Conservation (phyloP, 2,113 vertebrate species). For the Lota lota region DNA sequence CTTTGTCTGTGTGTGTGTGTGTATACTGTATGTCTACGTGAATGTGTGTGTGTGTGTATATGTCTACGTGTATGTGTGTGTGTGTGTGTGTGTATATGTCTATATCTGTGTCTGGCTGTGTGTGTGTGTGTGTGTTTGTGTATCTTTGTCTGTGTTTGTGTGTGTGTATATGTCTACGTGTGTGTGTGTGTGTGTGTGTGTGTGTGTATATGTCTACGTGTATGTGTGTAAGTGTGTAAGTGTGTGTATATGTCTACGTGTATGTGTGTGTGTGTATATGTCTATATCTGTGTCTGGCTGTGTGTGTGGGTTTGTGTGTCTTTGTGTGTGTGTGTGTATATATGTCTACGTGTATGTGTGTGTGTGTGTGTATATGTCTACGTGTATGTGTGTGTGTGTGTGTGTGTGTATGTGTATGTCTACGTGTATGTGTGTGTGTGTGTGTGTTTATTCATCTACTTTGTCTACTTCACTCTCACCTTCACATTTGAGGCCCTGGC, state of each 20-base stretch:
- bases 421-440: not conserved
- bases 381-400: constrained; percentile 5
- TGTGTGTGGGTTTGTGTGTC: not conserved
- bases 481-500: constrained; percentile 98
- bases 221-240: not conserved
- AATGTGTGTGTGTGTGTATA: not conserved
- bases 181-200: constrained; percentile 1
- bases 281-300: not conserved
- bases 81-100: not conserved
- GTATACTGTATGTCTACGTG: not conserved
- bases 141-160: not conserved
- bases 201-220: not conserved
- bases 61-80: not conserved
- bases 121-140: not conserved
- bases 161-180: constrained; percentile 2
- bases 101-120: not conserved
- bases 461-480: constrained; percentile 68
- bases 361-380: too few relatives aligned
- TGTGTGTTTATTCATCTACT: not conserved
- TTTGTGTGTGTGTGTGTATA: too few relatives aligned
- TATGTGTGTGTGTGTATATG: not conserved
- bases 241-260: not conserved
- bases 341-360: too few relatives aligned
- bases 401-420: not conserved
- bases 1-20: not conserved